Evolutionary conservation across 2,797 vertebrate species (phyloP).

Genomic region (Halcyon leucocephala): DNA sequence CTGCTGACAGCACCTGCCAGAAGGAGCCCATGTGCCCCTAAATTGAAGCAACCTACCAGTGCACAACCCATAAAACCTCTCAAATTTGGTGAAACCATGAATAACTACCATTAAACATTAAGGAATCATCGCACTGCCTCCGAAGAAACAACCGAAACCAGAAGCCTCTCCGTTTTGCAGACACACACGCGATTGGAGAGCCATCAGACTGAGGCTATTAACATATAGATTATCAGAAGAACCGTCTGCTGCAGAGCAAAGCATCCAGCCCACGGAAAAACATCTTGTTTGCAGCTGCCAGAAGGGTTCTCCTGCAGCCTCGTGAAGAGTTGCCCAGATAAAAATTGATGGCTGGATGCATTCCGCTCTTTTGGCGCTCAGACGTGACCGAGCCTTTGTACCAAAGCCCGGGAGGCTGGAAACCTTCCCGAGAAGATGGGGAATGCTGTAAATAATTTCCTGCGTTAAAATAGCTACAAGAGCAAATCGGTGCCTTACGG

Average conservation of each 20-base stretch:
- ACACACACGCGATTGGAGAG: neutral
- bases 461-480: conserved; percentile 39
- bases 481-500: neutral
- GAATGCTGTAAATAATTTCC: conserved; percentile 63
- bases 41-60: neutral
- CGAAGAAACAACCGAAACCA: neutral
- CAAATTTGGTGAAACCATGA: neutral
- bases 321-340: neutral
- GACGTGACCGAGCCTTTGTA: conserved; percentile 67
- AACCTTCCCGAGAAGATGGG: conserved; percentile 52
- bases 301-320: neutral
- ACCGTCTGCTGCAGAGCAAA: neutral
- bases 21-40: neutral
- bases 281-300: conserved; percentile 65
- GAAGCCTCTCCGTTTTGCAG: neutral
- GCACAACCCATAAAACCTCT: neutral
- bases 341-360: conserved; percentile 48
- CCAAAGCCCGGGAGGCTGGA: conserved; percentile 66
- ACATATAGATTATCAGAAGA: neutral
- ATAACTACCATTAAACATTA: neutral
- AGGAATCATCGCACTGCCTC: neutral
- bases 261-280: neutral
- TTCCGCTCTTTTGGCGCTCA: conserved; percentile 59
- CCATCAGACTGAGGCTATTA: neutral
- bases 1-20: neutral